Evolutionary conservation across 2,113 vertebrate species (phyloP).

Genomic region (Sylvia atricapilla): DNA sequence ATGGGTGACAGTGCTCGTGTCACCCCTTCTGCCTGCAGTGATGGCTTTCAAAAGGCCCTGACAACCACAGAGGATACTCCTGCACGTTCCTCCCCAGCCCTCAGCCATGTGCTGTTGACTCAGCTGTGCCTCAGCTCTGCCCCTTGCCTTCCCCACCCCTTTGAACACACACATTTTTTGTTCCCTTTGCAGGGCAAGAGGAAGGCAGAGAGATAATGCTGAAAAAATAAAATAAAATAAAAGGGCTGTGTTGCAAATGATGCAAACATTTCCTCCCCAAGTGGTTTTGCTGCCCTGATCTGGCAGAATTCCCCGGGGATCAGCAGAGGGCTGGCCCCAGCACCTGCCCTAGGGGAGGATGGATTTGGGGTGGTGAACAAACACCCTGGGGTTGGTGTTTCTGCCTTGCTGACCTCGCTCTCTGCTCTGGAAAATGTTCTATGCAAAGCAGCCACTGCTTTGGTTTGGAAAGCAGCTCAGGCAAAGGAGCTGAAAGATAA

Average conservation of each 20-base stretch:
- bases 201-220: slow-evolving; percentile 51
- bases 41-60: neutral
- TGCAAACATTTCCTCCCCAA: slow-evolving; percentile 40
- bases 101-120: slow-evolving; percentile 26
- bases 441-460: neutral
- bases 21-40: neutral
- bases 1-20: neutral
- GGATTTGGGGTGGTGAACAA: fast-evolving
- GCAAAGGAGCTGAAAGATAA: neutral
- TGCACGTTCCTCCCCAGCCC: neutral
- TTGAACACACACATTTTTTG: neutral
- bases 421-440: neutral
- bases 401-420: neutral
- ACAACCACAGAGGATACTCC: neutral
- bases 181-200: slow-evolving; percentile 1
- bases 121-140: slow-evolving; percentile 26
- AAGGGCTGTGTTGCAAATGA: slow-evolving; percentile 37
- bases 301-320: neutral
- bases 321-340: neutral
- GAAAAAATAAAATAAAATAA: neutral
- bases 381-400: fast-evolving
- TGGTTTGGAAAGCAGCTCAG: neutral
- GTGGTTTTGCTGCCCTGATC: neutral
- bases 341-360: neutral
- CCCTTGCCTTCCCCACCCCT: neutral